phyloP scores from a whole-genome alignment of 2,888 invertebrate genomes.

The Tinea semifulvella region DNA sequence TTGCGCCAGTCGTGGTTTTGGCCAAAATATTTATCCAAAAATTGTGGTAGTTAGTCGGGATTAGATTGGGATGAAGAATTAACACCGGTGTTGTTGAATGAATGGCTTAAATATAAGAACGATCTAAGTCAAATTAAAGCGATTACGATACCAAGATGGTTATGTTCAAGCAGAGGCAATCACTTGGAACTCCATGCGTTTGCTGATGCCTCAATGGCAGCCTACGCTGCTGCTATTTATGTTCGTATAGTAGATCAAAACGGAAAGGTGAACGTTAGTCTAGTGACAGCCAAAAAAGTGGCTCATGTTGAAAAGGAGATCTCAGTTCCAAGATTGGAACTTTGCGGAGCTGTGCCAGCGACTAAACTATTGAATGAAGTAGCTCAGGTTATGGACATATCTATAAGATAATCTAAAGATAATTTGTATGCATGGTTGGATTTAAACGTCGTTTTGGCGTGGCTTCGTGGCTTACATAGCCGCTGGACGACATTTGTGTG shows the following conservation, averaged over 20 bases:
- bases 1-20: conserved; percentile 20
- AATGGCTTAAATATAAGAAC: conserved; percentile 18
- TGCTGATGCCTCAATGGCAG: conserved; percentile 20
- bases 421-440: too few relatives aligned
- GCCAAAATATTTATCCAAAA: conserved; percentile 22
- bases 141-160: conserved; percentile 20
- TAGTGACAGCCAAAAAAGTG: conserved; percentile 21
- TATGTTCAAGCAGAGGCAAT: background rate
- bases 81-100: conserved; percentile 11
- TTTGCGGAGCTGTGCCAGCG: conserved; percentile 19
- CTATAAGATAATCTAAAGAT: background rate
- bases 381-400: too few relatives aligned
- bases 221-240: conserved; percentile 21
- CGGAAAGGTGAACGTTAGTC: conserved; percentile 9
- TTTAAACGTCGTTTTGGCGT: too few relatives aligned
- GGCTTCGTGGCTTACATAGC: too few relatives aligned
- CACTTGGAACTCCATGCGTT: conserved; percentile 20
- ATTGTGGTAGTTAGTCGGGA: conserved; percentile 19
- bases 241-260: conserved; percentile 10
- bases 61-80: conserved; percentile 21
- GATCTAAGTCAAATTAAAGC: conserved; percentile 14
- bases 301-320: conserved; percentile 20
- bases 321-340: conserved; percentile 22
- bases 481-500: too few relatives aligned
- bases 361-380: conserved; percentile 13